Base-by-base conservation (phyloP, 1,140 invertebrate genomes). In the Anastrepha obliqua region DNA sequence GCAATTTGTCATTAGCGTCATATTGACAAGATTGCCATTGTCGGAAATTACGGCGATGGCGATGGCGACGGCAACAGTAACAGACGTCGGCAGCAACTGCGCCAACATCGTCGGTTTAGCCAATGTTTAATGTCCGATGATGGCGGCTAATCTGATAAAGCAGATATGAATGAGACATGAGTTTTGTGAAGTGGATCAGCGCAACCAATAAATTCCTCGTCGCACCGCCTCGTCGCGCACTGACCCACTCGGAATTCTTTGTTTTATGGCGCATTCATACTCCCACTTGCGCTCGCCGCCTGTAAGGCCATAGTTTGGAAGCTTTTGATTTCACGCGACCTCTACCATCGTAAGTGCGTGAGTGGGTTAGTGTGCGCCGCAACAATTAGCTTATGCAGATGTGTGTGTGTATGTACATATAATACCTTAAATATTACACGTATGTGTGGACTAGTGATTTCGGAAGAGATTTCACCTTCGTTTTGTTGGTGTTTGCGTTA, bases 1-100 rank as follows among this genome's bases (percentile, higher is more conserved):
- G 1, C 86, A 87, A 87, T 87, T 67, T 87, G 86, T 87, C 86
- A 87, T 87, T 87, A 87, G 62, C 47, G 60, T 87, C 86, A 70
- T 87, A 87, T 70, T 55, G 86, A 87, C 62, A 87, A 51, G 62
- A 67, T 87, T 67, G 86, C 86, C 1, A 67, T 70, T 87, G 86
- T 87, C 62, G 65, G 15, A 64, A 87, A 70, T 70, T 62, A 51
- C 29, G 47, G 17, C 70, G 47, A 17, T 17, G 70, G 4, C n/a
- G 60, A 55, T 9, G 51, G 51, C 51, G 51, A 51, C 20, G 47
- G 17, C 70, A 15, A 51, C 4, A 20, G 4, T n/a, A 29, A 20
- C 51, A 17, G 15, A 20, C 51, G 42, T 0, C n/a, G 17, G 20
- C 55, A 20, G 13, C 47, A 29, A 74, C 70, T 55, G 47, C 47